A percentile compares a stretch with the other conserved stretches of the same genome.
These are phyloP conservation scores for Eretmocerus hayati DNA, from an alignment of 2,888 invertebrate genomes.

Conservation along the genomic window DNA sequence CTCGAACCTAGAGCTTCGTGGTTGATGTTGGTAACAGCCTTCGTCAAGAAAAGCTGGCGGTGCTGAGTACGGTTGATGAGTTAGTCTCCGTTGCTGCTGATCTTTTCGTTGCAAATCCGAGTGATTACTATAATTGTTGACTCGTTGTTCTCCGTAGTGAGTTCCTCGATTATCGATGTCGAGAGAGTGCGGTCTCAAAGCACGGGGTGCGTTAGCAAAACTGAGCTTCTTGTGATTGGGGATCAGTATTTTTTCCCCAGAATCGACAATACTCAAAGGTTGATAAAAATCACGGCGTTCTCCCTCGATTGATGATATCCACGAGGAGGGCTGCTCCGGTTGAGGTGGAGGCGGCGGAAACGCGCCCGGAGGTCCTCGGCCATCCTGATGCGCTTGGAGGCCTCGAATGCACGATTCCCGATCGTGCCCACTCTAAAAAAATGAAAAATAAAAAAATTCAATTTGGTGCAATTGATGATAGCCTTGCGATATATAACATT, in stretches of 20 bases:
- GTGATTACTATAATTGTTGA: too few species aligned
- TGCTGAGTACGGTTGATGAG: slow-evolving; percentile 30
- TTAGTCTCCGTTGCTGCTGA: slow-evolving; percentile 20
- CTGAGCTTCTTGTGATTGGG: too few species aligned
- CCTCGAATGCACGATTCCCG: slow-evolving; percentile 43
- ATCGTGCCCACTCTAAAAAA: slow-evolving; percentile 47
- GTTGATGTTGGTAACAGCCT: slow-evolving; percentile 25
- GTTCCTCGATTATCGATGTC: too few species aligned
- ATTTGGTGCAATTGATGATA: not conserved
- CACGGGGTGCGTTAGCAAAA: too few species aligned
- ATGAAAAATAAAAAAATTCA: not conserved
- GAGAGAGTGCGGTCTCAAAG: too few species aligned
- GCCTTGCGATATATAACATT: too few species aligned
- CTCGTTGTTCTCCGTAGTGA: too few species aligned
- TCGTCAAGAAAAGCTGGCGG: slow-evolving; percentile 29
- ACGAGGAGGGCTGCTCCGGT: slow-evolving; percentile 10
- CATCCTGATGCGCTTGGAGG: slow-evolving; percentile 39
- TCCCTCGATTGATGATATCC: not conserved
- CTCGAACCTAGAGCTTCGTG: slow-evolving; percentile 35
- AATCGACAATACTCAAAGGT: too few species aligned
- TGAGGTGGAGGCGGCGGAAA: slow-evolving; percentile 47
- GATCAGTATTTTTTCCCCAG: too few species aligned
- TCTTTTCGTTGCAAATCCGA: too few species aligned
- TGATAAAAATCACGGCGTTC: too few species aligned
- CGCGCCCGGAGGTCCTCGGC: slow-evolving; percentile 50